A percentile compares a stretch with the other conserved stretches of the same genome.
These are phyloP conservation scores for Spisula solida DNA, from an alignment of 2,888 invertebrate genomes.

Conservation along the genomic window DNA sequence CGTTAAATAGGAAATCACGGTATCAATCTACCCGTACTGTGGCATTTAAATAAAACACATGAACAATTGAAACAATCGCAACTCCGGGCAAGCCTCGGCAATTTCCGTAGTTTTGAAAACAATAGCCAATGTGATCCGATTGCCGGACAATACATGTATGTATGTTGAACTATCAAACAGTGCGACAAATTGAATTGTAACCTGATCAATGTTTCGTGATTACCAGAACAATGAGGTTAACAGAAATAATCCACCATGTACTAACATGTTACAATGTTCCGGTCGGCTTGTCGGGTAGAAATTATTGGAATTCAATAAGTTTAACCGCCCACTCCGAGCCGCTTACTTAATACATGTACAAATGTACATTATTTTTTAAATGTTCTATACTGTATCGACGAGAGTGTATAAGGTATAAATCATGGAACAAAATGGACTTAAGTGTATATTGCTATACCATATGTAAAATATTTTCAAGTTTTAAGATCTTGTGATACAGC, in stretches of 20 bases:
- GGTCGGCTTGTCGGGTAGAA: not conserved
- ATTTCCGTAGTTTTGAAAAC: too few species aligned
- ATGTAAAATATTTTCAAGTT: not conserved
- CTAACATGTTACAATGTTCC: not conserved
- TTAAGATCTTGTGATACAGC: not conserved
- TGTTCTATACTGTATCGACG: not conserved
- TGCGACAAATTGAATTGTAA: not conserved
- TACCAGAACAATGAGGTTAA: not conserved
- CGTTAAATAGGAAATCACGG: too few species aligned
- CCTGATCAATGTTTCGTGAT: not conserved
- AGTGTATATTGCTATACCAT: not conserved
- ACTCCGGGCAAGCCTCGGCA: too few species aligned
- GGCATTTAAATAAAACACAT: too few species aligned
- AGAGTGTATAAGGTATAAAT: not conserved
- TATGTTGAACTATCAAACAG: not conserved
- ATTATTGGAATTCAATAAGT: conserved; percentile 16
- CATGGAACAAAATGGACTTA: not conserved
- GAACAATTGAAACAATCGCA: too few species aligned
- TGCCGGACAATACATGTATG: not conserved
- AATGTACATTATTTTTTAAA: not conserved
- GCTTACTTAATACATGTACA: not conserved
- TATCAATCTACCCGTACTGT: too few species aligned
- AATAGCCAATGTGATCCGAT: not conserved
- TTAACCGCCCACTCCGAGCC: not conserved
- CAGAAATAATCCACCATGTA: not conserved